Evolutionary conservation across 2,888 invertebrate species (phyloP), one percentile per base, ranked within the genome.

Genomic region (Ernsta delagoae): DNA sequence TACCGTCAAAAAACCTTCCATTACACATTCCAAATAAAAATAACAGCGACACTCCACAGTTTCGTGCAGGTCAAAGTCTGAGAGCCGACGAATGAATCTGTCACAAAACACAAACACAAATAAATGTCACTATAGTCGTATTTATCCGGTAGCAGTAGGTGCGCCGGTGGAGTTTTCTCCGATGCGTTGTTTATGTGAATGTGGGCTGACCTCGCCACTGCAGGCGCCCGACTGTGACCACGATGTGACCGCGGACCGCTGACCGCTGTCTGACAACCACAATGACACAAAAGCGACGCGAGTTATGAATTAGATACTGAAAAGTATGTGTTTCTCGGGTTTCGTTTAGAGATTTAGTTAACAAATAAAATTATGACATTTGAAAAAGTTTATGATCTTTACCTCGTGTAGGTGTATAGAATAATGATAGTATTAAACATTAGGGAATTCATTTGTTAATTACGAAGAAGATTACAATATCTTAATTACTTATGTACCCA

Each of bases 221-320:
- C 39, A 39, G 16, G 39, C 39, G 34, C 48, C 31, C 12, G 31
- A 9, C 54, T 43, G 48, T 16, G 16, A 16, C 16, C 16, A 16
- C 16, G 16, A 16, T 16, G 16, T 16, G 16, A 16, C 16, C 16
- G 16, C 16, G 16, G 16, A 16, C 16, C 16, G 16, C 16, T 48
- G 57, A 57, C 50, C 24, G 59, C 31, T 31, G 39, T 39, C 59
- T 53, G 50, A 59, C 59, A 53, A 41, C 12, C 66, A 59, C 66
- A 66, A 53, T 66, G 59, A 34, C 59, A 65, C 59, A 16, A n/a
- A 50, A 53, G 48, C 53, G 39, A 12, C 50, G 62, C 50, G n/a
- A 12, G 8, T 12, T 39, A 53, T 36, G 36, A 57, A 36, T 39
- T 34, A 56, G 12, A 34, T 12, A 57, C 11, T 36, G 54, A 57